phyloP scores from a whole-genome alignment of 2,888 invertebrate genomes.

The Lithophane socia region DNA sequence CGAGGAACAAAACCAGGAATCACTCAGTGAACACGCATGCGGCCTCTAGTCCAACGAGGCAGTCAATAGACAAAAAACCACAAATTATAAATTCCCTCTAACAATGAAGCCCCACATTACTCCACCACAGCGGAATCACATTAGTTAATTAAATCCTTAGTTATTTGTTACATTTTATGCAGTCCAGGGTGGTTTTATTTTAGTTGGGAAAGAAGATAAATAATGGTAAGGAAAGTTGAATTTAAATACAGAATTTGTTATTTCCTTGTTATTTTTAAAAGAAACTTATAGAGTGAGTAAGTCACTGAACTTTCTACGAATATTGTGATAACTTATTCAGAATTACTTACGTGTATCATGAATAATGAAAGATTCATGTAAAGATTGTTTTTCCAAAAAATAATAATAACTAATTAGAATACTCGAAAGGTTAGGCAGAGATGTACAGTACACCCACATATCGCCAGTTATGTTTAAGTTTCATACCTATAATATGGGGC shows the following conservation, averaged over 20 bases:
- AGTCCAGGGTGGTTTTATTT: constrained; percentile 58
- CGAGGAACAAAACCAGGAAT: background rate
- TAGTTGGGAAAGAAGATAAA: constrained; percentile 53
- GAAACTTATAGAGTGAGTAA: background rate
- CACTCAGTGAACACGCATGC: no score
- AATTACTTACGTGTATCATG: background rate
- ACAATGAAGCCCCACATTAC: constrained; percentile 1
- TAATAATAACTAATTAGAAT: background rate
- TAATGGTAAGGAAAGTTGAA: constrained; percentile 25
- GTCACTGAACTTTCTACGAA: background rate
- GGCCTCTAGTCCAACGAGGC: background rate
- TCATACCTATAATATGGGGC: no score
- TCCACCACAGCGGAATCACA: constrained; percentile 53
- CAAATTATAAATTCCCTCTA: constrained; percentile 23
- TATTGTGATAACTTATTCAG: background rate
- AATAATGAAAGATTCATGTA: background rate
- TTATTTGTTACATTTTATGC: constrained; percentile 63
- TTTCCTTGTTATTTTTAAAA: background rate
- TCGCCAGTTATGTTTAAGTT: no score
- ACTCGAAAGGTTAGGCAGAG: background rate
- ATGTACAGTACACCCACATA: no score
- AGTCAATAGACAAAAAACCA: background rate
- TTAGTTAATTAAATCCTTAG: constrained; percentile 63
- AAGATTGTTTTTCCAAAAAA: background rate
- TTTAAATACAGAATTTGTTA: constrained; percentile 37